A percentile compares a stretch with the other conserved stretches of the same genome.
phyloP scores from a whole-genome alignment of 1,140 invertebrate genomes.

The Sitobion miscanthi region DNA sequence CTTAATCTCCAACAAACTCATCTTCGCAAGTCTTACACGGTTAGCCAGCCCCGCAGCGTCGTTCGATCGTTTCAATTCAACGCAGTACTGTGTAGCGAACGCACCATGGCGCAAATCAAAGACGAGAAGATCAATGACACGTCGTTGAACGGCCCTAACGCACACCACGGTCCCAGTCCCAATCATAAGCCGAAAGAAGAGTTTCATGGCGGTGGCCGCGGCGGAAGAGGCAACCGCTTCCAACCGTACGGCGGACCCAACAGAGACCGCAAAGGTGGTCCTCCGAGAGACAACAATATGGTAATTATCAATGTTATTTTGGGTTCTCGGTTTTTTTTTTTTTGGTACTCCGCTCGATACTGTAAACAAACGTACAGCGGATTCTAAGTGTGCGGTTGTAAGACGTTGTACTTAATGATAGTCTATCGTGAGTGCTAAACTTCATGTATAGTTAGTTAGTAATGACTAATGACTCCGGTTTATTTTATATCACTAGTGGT shows the following conservation, averaged over 20 bases:
- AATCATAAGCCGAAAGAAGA: conserved; percentile 42
- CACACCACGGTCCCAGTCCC: background rate
- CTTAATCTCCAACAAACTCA: background rate
- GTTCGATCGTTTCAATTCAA: background rate
- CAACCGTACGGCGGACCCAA: conserved; percentile 47
- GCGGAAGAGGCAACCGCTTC: conserved; percentile 42
- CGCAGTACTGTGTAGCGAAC: background rate
- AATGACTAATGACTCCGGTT: too few species aligned
- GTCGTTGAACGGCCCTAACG: conserved; percentile 12
- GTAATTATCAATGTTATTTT: conserved; percentile 2
- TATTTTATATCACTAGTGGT: too few species aligned
- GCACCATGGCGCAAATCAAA: conserved; percentile 35
- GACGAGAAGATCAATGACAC: conserved; percentile 36
- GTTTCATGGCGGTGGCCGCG: conserved; percentile 46
- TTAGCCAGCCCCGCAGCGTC: too few species aligned
- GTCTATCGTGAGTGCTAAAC: background rate
- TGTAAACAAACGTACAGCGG: background rate
- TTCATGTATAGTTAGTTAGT: background rate
- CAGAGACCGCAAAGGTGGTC: conserved; percentile 36
- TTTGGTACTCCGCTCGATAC: too few species aligned
- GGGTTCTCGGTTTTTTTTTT: background rate
- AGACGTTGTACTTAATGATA: background rate
- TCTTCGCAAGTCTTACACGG: background rate
- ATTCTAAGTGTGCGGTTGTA: background rate
- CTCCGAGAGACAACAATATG: conserved; percentile 36